These are phyloP conservation scores for Ophion ellenae DNA, from an alignment of 2,888 invertebrate species.

Conservation along the genomic window DNA sequence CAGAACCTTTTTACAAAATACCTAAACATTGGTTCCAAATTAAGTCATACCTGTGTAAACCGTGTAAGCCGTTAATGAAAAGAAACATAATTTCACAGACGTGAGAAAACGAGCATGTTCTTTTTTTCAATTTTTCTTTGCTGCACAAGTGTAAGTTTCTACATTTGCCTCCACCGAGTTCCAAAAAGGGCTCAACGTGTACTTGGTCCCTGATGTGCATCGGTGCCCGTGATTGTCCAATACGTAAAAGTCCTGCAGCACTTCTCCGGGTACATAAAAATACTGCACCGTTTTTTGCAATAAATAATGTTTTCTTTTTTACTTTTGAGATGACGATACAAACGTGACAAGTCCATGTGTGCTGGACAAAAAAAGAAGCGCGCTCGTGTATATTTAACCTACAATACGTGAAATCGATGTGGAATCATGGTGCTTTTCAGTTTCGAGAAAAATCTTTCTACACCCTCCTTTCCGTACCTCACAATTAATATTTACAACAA, in stretches of 20 bases:
- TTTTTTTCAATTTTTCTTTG: neutral
- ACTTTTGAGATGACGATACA: neutral
- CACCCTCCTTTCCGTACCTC: slow-evolving; percentile 78
- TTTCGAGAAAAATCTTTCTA: slow-evolving; percentile 59
- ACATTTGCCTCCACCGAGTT: neutral
- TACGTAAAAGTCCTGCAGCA: neutral
- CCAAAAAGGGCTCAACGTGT: neutral
- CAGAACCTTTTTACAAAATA: neutral
- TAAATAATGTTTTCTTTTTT: neutral
- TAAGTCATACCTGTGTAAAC: neutral
- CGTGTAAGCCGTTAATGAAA: neutral
- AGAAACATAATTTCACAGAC: neutral
- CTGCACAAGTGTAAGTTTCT: neutral
- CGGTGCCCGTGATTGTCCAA: neutral
- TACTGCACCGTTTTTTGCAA: neutral
- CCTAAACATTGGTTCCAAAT: neutral
- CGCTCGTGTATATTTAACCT: neutral
- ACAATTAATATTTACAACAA: no score
- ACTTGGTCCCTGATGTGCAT: neutral
- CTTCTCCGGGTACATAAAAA: no score
- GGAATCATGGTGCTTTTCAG: slow-evolving; percentile 34
- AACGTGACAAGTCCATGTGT: neutral
- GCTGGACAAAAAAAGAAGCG: neutral
- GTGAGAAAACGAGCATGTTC: neutral
- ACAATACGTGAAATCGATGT: slow-evolving; percentile 28